Evolutionary conservation across 2,113 vertebrate species (phyloP), one percentile per base, ranked within the genome.

Genomic region (Synodontis membranacea): DNA sequence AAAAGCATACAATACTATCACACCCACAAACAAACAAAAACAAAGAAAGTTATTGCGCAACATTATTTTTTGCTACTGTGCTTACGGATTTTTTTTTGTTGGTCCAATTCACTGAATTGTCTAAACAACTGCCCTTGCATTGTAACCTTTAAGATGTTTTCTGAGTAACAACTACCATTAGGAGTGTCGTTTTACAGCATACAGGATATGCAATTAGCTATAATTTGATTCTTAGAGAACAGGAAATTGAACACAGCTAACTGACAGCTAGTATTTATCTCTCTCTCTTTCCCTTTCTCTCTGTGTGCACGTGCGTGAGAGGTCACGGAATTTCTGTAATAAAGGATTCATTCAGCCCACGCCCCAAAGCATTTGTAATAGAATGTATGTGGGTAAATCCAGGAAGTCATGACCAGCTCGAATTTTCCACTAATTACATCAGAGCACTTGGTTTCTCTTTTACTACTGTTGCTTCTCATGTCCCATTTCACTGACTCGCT

Each of bases 331-430:
- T 56, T 31, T 86, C 66, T 44, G 25, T 34, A 86, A 83, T 66
- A 82, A 87, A 83, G 81, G 80, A 83, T 70, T 80, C 84, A 86
- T 88, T 86, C 83, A 81, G 48, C 70, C 86, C 56, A 82, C 34
- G 46, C 58, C 66, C 62, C 84, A 84, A 58, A 66, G 76, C 34
- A 84, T 84, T 84, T 86, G 31, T 50, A 52, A 81, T 42, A 82
- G 80, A 46, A 44, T 82, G 52, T 34, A 31, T 83, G 76, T 42
- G 60, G 78, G 56, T 54, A 81, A 70, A 68, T 11, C 56, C 87
- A 85, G 87, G 74, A 79, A 80, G 75, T 50, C 5, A 79, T 83
- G 64, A 82, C 78, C 64, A 50, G 64, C 42, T 78, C 44, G 48
- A 82, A 87, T 85, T 83, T 80, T 76, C 78, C 42, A 68, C 82